A percentile compares a stretch with the other conserved stretches of the same genome.
Conservation (phyloP, 64 coral and sea anemone genomes). For the Montipora cactus region DNA sequence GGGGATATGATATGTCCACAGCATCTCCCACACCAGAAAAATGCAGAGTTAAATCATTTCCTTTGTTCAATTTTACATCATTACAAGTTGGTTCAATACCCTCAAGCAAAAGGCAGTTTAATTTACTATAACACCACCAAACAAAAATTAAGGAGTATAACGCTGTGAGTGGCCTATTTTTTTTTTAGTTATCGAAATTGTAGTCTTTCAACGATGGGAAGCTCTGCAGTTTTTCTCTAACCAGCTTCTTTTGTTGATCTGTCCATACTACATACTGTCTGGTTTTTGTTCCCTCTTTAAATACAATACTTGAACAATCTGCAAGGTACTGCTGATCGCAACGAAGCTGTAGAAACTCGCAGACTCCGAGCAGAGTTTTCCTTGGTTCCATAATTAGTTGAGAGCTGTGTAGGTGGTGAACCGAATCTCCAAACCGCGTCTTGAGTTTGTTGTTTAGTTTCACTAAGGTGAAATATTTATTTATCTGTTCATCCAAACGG, state of each 20-base stretch:
- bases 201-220: constrained; percentile 71
- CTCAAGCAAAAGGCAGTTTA: no score
- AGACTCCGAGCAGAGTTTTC: constrained; percentile 46
- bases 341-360: constrained; percentile 67
- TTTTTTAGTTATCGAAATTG: constrained; percentile 31
- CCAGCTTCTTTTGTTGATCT: constrained; percentile 15
- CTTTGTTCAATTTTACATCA: no score
- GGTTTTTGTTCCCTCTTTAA: constrained; percentile 58
- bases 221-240: constrained; percentile 54
- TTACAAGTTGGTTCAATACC: no score
- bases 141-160: no score
- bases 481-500: constrained; percentile 36
- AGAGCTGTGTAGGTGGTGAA: constrained; percentile 67
- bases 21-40: no score
- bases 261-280: constrained; percentile 74
- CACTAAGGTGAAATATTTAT: constrained; percentile 48
- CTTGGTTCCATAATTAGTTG: constrained; percentile 67
- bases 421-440: not conserved
- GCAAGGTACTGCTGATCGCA: constrained; percentile 73
- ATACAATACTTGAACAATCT: constrained; percentile 83
- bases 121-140: no score
- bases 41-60: no score
- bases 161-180: no score
- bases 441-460: constrained; percentile 51
- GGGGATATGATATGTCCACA: no score